These are phyloP conservation scores for Mystacornis crossleyi DNA, from an alignment of 2,113 vertebrate species.

Conservation along the genomic window DNA sequence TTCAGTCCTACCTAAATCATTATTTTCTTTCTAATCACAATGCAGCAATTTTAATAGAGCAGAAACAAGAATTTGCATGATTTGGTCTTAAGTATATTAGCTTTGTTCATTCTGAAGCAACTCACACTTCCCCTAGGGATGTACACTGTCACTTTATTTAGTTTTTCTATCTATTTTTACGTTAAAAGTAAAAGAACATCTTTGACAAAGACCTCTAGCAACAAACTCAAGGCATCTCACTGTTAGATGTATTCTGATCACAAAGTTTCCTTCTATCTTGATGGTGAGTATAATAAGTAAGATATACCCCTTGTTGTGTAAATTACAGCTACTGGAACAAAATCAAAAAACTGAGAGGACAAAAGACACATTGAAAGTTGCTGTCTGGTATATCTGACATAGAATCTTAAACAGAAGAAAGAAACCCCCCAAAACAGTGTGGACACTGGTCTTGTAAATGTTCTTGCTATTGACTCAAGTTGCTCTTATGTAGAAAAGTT, in stretches of 20 bases:
- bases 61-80: conserved; percentile 8
- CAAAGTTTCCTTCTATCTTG: neutral
- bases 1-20: conserved; percentile 55
- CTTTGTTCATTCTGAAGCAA: conserved; percentile 16
- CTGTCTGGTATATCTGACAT: neutral
- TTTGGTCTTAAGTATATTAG: neutral
- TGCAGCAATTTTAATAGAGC: conserved; percentile 55
- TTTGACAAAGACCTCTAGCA: conserved; percentile 9
- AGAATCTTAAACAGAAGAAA: neutral
- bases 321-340: conserved; percentile 20
- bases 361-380: neutral
- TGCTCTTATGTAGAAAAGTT: neutral
- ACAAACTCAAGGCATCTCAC: neutral
- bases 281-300: conserved; percentile 7
- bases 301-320: neutral
- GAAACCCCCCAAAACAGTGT: neutral
- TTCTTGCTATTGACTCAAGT: neutral
- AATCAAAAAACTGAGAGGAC: neutral
- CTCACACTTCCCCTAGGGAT: neutral
- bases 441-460: neutral
- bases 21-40: conserved; percentile 63
- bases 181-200: conserved; percentile 3
- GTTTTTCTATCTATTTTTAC: neutral
- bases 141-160: neutral
- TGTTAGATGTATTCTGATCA: neutral